Evolutionary conservation across 2,888 invertebrate species (phyloP), one percentile per base, ranked within the genome.

Genomic region (Cancer borealis): DNA sequence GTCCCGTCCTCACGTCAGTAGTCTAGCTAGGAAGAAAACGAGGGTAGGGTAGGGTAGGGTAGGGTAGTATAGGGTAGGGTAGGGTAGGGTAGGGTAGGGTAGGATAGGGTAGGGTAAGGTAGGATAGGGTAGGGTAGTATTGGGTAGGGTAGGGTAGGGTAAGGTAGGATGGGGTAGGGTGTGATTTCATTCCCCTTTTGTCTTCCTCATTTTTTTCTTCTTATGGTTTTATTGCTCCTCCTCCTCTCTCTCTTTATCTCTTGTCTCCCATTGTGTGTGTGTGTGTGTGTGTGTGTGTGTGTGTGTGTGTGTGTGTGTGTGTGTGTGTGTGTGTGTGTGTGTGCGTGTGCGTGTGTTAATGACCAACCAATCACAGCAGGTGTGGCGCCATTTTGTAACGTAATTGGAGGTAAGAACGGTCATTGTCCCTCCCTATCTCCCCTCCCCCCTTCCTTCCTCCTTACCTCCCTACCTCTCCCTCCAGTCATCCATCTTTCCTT

Each of bases 241-340:
- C 45, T 10, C 39, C 66, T 66, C 47, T 88, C 88, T 89, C 47
- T 92, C n/a, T 92, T 21, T 79, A 60, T 14, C n/a, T 54, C 14
- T 66, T 17, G 17, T 49, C 46, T 54, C 30, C 60, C n/a, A 60
- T 49, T 45, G 73, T 92, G 73, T 73, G 17, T 66, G 45, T 92
- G 66, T 66, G 84, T 87, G 87, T 92, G 49, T 84, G 87, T 92
- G 66, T 66, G 84, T 87, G 87, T 92, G 49, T 84, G 87, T 91
- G 45, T 60, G 91, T 47, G 47, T 39, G 66, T 92, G 66, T 73
- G 5, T 66, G 45, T 92, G 66, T 66, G 84, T 87, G 87, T 92
- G 49, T 84, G 87, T 92, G n/a, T 73, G 45, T 73, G 73, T 91
- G 73, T 91, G 73, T 91, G 45, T 91, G 45, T 73, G 73, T 91